A percentile compares a stretch with the other conserved stretches of the same genome.
phyloP scores from a whole-genome alignment of 2,888 invertebrate genomes.

The Eutolmus rufibarbis region DNA sequence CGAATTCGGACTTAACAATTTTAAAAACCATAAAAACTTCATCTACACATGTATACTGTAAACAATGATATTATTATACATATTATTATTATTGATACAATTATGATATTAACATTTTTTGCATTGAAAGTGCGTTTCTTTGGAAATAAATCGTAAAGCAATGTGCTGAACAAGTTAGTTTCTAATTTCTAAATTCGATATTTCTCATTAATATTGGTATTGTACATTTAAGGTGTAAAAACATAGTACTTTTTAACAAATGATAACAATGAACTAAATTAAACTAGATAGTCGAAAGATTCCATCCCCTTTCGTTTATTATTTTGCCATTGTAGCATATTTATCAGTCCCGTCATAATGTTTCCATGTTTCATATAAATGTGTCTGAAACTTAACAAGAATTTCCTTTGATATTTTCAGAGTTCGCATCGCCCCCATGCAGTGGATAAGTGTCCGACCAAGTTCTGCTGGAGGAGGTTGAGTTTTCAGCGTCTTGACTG shows the following conservation, averaged over 20 bases:
- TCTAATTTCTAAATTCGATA: no score
- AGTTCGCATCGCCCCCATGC: neutral
- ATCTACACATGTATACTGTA: no score
- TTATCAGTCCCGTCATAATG: neutral
- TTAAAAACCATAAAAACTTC: no score
- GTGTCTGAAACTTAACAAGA: neutral
- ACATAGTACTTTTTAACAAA: neutral
- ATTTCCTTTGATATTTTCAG: slow-evolving; percentile 5
- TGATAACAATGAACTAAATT: neutral
- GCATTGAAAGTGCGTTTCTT: no score
- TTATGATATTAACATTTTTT: no score
- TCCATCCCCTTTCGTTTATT: neutral
- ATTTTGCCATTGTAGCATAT: neutral
- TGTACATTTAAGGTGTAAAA: no score
- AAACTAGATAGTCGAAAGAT: neutral
- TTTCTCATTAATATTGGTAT: no score
- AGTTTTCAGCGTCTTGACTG: neutral
- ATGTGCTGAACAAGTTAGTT: no score
- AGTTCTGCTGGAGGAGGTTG: neutral
- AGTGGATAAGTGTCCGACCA: neutral
- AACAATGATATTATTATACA: no score
- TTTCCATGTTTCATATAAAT: neutral
- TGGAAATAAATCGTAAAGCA: no score
- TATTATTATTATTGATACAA: no score
- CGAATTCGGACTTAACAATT: no score